Evolutionary conservation across 2,888 invertebrate species (phyloP).

Genomic region (Incurvaria masculella): DNA sequence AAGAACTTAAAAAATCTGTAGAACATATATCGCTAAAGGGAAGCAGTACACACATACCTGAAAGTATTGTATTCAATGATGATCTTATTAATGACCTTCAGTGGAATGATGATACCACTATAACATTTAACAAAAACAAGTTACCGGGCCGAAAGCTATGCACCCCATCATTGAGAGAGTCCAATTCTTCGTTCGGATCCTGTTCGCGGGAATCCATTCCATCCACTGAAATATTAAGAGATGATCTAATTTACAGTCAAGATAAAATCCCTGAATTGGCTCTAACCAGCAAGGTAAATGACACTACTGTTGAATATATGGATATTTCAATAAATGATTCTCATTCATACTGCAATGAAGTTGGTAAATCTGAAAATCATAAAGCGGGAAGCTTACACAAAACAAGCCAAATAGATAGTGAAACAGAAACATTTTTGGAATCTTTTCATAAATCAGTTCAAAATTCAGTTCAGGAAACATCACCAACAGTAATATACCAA

Average conservation of each 20-base stretch:
- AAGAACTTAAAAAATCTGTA: constrained; percentile 24
- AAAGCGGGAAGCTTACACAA: not conserved
- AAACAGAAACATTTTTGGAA: not conserved
- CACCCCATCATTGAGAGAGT: too few species aligned
- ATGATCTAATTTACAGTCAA: not conserved
- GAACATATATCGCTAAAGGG: constrained; percentile 22
- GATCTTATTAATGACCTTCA: constrained; percentile 41
- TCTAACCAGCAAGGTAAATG: constrained; percentile 10
- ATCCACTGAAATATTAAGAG: not conserved
- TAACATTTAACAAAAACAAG: constrained; percentile 39
- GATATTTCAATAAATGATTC: constrained; percentile 37
- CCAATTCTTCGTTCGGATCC: not conserved
- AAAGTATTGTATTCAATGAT: constrained; percentile 39
- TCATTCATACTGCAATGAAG: constrained; percentile 10
- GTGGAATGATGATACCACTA: constrained; percentile 45
- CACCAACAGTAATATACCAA: too few species aligned
- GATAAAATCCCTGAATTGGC: not conserved
- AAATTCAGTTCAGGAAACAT: not conserved
- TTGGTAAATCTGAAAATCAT: not conserved
- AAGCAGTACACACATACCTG: constrained; percentile 34
- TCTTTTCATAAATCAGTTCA: not conserved
- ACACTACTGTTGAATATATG: constrained; percentile 37
- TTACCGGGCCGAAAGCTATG: constrained; percentile 39
- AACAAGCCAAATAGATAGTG: not conserved
- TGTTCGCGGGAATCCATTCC: not conserved